phyloP scores from a whole-genome alignment of 2,113 vertebrate species.

The Dryoscopus gambensis region DNA sequence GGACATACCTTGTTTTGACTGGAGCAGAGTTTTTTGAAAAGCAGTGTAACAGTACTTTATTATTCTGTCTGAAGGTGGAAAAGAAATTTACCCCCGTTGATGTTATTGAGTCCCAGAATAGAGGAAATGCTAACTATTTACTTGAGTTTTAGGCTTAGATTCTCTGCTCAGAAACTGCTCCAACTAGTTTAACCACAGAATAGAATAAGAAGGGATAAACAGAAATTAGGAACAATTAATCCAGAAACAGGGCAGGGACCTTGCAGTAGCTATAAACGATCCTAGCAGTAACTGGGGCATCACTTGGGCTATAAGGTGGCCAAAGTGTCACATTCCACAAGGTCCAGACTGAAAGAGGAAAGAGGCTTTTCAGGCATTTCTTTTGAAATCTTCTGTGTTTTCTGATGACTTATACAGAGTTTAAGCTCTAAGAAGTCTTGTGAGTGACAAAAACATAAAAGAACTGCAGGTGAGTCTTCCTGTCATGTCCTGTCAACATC shows the following conservation, averaged over 20 bases:
- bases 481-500: neutral
- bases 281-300: neutral
- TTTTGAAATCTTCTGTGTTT: neutral
- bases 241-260: neutral
- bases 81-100: neutral
- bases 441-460: neutral
- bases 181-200: neutral
- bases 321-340: neutral
- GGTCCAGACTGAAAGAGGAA: neutral
- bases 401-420: neutral
- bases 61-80: neutral
- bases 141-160: neutral
- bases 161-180: neutral
- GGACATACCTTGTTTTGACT: neutral
- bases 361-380: neutral
- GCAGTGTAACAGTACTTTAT: neutral
- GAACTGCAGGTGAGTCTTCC: neutral
- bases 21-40: neutral
- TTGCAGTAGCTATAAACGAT: neutral
- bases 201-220: neutral
- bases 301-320: neutral
- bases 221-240: neutral
- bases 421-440: neutral
- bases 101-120: neutral
- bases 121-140: neutral